Percentiles rank a stretch among this genome's conserved stretches.
phyloP scores from a whole-genome alignment of 2,113 vertebrate species.

The Furnarius figulus region DNA sequence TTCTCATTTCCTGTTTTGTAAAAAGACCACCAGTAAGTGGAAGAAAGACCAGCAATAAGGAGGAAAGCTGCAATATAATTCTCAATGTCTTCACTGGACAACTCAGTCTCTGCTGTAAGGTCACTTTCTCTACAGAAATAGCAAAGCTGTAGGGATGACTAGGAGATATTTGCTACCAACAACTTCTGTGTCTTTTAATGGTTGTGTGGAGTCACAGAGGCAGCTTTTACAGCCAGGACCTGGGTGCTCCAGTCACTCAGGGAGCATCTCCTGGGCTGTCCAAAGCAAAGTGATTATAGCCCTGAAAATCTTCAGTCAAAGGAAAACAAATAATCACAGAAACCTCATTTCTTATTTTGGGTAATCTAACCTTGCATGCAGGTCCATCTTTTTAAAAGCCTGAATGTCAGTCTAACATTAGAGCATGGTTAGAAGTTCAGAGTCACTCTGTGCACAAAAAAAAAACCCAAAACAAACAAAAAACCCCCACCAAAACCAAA shows the following conservation, averaged over 20 bases:
- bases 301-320: not conserved
- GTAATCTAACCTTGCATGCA: not conserved
- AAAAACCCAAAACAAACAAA: no score
- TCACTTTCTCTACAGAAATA: not conserved
- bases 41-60: not conserved
- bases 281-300: not conserved
- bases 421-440: not conserved
- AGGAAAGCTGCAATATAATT: not conserved
- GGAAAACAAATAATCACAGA: not conserved
- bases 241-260: not conserved
- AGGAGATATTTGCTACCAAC: not conserved
- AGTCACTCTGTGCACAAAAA: not conserved
- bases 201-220: not conserved
- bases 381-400: not conserved
- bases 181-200: not conserved
- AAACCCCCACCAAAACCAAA: no score
- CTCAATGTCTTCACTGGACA: not conserved
- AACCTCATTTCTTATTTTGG: not conserved
- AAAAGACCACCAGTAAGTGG: not conserved
- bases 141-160: not conserved
- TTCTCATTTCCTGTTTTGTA: not conserved
- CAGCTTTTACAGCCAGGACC: not conserved
- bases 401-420: not conserved
- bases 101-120: not conserved
- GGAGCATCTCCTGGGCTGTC: not conserved